Base-by-base conservation (phyloP, 2,888 invertebrate species). In the Hirtodrosophila trivittata region DNA sequence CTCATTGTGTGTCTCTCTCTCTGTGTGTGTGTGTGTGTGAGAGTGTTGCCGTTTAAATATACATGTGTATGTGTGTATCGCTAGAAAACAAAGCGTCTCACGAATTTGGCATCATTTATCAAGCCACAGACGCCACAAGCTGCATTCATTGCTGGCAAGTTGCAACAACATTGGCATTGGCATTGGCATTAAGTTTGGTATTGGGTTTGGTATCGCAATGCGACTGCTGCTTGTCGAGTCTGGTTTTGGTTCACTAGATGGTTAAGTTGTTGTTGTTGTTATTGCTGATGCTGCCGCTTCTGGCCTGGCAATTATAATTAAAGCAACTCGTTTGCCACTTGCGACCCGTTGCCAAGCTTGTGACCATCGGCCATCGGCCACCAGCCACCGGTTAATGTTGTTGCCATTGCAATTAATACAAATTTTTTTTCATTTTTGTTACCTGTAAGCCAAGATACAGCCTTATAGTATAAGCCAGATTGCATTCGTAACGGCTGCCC, bases 101-200 rank as follows among this genome's bases (percentile, higher is more conserved):
- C 68, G 80, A 81, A 81, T 86, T 80, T 81, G 81, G 81, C 80
- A 86, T 86, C 84, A 86, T 81, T 81, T 81, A 81, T 81, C 85
- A 86, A 72, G 39, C 39, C 25, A 25, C 39, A 47, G 66, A 56
- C 68, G 74, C 73, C 59, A 73, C 69, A 50, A 51, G 52, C 55
- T 49, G 73, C 72, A 55, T 18, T 30, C 39, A 13, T 50, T 18
- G 43, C 39, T 30, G 21, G 42, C 51, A 52, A 25, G 25, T 18
- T n/a, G 21, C 18, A 38, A 7, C 16, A 38, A 8, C 18, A 21
- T 38, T 39, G 18, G 18, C 21, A 14, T 13, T 26, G 49, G 52
- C 54, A 58, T 14, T 33, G 54, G 47, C 45, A 73, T 51, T 54
- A 54, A 50, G 32, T 41, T 52, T 46, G 52, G 33, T 49, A 56